Conservation (phyloP, 2,113 vertebrate genomes). For the Lonchura striata region DNA sequence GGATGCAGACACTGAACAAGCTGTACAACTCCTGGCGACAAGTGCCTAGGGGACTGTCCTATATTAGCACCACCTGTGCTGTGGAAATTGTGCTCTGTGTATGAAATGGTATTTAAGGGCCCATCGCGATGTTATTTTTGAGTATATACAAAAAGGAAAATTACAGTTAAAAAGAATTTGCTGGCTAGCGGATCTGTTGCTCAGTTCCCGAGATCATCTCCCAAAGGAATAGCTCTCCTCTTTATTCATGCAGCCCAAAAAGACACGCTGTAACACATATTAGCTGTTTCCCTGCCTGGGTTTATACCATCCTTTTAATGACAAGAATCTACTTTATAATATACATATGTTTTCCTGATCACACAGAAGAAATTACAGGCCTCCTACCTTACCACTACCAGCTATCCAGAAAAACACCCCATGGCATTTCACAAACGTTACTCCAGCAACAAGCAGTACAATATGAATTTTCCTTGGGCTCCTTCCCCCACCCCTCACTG, state of each 20-base stretch:
- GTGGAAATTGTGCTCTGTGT: conserved; percentile 70
- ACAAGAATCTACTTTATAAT: conserved; percentile 58
- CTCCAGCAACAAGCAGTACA: not conserved
- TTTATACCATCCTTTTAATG: conserved; percentile 53
- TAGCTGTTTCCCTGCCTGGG: conserved; percentile 67
- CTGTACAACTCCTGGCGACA: conserved; percentile 86
- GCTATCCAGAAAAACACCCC: not conserved
- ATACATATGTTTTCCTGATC: conserved; percentile 6
- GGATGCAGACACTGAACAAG: conserved; percentile 88
- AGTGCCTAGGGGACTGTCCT: conserved; percentile 91
- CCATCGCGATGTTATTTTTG: conserved; percentile 68
- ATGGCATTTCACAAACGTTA: not conserved
- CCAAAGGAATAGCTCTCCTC: conserved; percentile 67
- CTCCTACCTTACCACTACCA: not conserved
- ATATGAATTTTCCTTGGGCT: not conserved
- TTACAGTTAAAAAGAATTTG: conserved; percentile 67
- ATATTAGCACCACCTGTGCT: conserved; percentile 89
- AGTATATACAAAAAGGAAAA: conserved; percentile 70
- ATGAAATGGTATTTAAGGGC: conserved; percentile 70
- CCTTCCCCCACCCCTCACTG: not conserved
- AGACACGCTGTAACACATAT: conserved; percentile 69
- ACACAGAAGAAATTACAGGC: not conserved
- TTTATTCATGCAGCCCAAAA: conserved; percentile 66
- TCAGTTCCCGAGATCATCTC: conserved; percentile 66
- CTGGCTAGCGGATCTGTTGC: conserved; percentile 68